Evolutionary conservation across 2,888 invertebrate species (phyloP), one percentile per base, ranked within the genome.

Genomic region (Drosophila nr. medialis): DNA sequence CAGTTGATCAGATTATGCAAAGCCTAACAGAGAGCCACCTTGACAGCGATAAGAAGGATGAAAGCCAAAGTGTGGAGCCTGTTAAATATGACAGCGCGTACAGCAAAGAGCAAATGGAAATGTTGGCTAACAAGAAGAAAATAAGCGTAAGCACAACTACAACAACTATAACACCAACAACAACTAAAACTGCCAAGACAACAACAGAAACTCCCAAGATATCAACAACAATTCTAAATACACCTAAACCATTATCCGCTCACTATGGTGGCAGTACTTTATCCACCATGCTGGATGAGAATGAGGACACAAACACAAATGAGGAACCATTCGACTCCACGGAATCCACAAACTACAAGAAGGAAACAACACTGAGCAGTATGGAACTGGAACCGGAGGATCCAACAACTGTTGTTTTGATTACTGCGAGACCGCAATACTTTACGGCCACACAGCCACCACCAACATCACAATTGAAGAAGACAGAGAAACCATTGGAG

Each of bases 1-100:
- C 92, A 0, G 91, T 92, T 80, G 92, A 93, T 74, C 92, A 92
- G 82, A 92, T 92, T 32, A 83, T 92, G 45, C 91, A 91, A 58
- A 90, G 90, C 7, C 80, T 93, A 0, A 91, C 92, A 4, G 86
- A 91, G 45, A 88, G 86, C 56, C 60, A 75, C 56, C 51, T 76
- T 29, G 54, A 70, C 18, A 79, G 50, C 6, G 81, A 82, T 11
- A 73, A 89, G 7, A 72, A 74, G 38, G 75, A 81, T n/a, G 65
- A 72, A 42, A 42, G 2, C 6, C 30, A 42, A 4, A 59, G 50
- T 13, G n/a, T 66, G 1, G 61, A 54, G 1, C 87, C 86, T 0
- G 48, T 80, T 1, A 83, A 80, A 42, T 83, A 90, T 32, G 84
- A 85, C 15, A 83, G 79, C 34, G 80, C 80, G 0, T 80, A 85